phyloP scores from a whole-genome alignment of 2,113 vertebrate genomes.

The Eulemur macaco region DNA sequence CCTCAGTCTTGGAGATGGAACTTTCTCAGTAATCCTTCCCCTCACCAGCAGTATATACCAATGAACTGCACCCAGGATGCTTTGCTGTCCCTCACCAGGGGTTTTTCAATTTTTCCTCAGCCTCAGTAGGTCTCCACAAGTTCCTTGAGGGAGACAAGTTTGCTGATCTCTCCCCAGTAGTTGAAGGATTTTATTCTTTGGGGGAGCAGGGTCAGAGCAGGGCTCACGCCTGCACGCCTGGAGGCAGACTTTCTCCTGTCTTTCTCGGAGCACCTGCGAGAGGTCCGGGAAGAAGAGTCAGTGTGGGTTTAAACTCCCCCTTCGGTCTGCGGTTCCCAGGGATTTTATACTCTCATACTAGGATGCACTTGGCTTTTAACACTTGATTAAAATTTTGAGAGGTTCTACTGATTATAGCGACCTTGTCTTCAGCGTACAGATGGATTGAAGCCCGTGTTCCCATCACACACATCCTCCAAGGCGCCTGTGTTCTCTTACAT shows the following conservation, averaged over 20 bases:
- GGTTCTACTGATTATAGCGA: neutral
- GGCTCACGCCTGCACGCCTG: neutral
- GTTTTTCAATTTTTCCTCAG: too few species aligned
- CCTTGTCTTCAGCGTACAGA: neutral
- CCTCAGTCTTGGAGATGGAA: too few species aligned
- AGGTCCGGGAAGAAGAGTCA: neutral
- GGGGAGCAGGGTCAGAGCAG: neutral
- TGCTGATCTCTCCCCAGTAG: rapidly evolving
- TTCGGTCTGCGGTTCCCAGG: neutral
- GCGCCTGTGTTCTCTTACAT: neutral
- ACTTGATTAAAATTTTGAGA: neutral
- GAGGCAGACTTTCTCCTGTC: neutral
- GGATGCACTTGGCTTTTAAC: rapidly evolving
- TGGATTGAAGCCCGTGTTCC: neutral
- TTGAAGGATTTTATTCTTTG: neutral
- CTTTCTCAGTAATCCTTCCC: too few species aligned
- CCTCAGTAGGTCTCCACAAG: too few species aligned
- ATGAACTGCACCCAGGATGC: too few species aligned
- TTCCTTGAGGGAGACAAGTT: rapidly evolving
- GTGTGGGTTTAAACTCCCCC: neutral
- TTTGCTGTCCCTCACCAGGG: too few species aligned
- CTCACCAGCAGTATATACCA: too few species aligned
- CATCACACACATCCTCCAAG: too few species aligned
- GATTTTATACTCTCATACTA: too few species aligned
- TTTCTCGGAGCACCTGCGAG: neutral